These are phyloP conservation scores for Cryptus armator DNA, from an alignment of 2,888 invertebrate genomes.

Conservation along the genomic window DNA sequence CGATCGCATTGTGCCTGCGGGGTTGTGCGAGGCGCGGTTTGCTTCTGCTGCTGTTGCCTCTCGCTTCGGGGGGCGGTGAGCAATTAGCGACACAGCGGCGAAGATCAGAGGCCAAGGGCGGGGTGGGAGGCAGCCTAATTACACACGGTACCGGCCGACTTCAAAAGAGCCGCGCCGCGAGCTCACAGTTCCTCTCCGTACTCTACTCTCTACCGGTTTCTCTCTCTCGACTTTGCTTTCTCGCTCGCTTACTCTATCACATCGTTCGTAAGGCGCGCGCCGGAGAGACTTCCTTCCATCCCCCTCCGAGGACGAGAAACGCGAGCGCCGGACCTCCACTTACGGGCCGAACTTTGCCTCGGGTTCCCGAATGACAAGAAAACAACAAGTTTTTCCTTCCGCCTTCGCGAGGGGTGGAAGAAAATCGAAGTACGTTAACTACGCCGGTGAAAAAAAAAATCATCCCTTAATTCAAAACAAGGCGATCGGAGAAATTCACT, in stretches of 20 bases:
- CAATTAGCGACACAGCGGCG: slow-evolving; percentile 84
- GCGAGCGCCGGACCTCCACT: slow-evolving; percentile 5
- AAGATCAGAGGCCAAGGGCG: slow-evolving; percentile 82
- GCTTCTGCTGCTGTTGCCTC: slow-evolving; percentile 67
- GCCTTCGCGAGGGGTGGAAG: neutral
- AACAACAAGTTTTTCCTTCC: slow-evolving; percentile 35
- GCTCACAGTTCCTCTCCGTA: slow-evolving; percentile 80
- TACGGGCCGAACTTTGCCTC: slow-evolving; percentile 1
- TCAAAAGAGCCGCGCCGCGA: slow-evolving; percentile 81
- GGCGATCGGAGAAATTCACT: neutral
- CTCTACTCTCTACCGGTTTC: slow-evolving; percentile 58
- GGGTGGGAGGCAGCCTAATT: slow-evolving; percentile 83
- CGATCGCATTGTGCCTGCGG: slow-evolving; percentile 41
- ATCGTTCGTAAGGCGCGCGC: slow-evolving; percentile 16
- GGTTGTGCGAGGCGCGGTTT: slow-evolving; percentile 68
- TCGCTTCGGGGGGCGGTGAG: slow-evolving; percentile 83
- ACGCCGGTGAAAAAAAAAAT: neutral
- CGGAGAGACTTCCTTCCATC: slow-evolving; percentile 17
- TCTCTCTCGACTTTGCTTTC: slow-evolving; percentile 59
- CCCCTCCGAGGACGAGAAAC: slow-evolving; percentile 22
- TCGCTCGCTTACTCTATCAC: slow-evolving; percentile 35
- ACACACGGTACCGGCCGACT: slow-evolving; percentile 84
- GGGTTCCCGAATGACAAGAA: slow-evolving; percentile 3
- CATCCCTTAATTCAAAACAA: neutral
- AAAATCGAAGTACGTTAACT: neutral